A percentile compares a stretch with the other conserved stretches of the same genome.
These are phyloP conservation scores for Diarsia dahlii DNA, from an alignment of 2,888 invertebrate species.

Conservation along the genomic window DNA sequence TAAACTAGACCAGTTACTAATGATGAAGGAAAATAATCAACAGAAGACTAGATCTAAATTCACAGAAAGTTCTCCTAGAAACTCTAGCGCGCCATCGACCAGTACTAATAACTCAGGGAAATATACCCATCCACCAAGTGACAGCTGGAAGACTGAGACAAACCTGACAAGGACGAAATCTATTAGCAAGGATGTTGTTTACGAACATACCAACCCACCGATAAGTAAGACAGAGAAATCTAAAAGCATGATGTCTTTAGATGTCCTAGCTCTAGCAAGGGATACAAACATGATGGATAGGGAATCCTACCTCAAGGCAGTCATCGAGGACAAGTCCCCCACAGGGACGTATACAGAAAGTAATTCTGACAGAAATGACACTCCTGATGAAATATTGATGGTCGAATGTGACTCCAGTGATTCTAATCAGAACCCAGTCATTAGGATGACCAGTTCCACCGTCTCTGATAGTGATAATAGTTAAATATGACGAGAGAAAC, in stretches of 20 bases:
- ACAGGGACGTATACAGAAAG: conserved; percentile 88
- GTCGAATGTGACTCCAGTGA: conserved; percentile 89
- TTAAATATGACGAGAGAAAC: conserved; percentile 67
- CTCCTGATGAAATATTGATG: conserved; percentile 87
- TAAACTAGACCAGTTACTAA: conserved; percentile 93
- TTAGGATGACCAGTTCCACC: conserved; percentile 87
- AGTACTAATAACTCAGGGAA: conserved; percentile 81
- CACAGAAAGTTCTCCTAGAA: conserved; percentile 81
- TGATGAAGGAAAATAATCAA: conserved; percentile 92
- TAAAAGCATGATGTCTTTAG: conserved; percentile 88
- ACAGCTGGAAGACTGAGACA: conserved; percentile 76
- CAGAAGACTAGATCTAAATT: conserved; percentile 88
- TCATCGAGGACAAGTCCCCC: conserved; percentile 88
- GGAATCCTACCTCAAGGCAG: conserved; percentile 87
- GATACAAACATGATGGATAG: conserved; percentile 85
- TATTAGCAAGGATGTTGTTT: conserved; percentile 83
- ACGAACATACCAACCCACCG: conserved; percentile 80
- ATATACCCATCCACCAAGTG: conserved; percentile 79
- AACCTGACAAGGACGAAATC: conserved; percentile 83
- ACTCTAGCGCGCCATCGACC: conserved; percentile 85
- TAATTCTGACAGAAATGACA: conserved; percentile 87
- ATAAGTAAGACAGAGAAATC: conserved; percentile 84
- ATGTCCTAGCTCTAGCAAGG: conserved; percentile 84
- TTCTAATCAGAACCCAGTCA: conserved; percentile 86
- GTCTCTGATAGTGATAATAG: conserved; percentile 87